Base-by-base conservation (phyloP, 1,140 invertebrate species). In the Cydia splendana region DNA sequence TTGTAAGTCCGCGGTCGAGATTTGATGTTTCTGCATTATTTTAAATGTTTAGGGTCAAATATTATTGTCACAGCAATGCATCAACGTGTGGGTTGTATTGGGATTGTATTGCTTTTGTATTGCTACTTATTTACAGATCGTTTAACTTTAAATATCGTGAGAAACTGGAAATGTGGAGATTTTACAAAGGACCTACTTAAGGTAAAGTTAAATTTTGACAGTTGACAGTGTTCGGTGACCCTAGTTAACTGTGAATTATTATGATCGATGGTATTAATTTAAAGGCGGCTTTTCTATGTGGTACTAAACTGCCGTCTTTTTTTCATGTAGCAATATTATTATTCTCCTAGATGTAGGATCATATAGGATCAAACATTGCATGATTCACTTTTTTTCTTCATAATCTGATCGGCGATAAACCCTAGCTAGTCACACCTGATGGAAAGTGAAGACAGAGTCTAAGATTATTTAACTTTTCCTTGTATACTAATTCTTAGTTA, bases 11-110 rank as follows among this genome's bases (percentile, higher is more conserved):
- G 79, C 86, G 73, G 80, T 79, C 82, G 86, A 79, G 88, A 89
- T 89, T 89, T 75, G 76, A 65, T 83, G 78, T 84, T 82, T 81
- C 76, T 75, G 80, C 82, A 84, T 85, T 87, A 87, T 87, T 88
- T 88, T 89, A 81, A 84, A 69, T 79, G 83, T 81, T 82, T 84
- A 79, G 84, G 89, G 87, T 89, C 84, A 88, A 82, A 78, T 79
- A 80, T 87, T 84, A 75, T 73, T 76, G 74, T 80, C 74, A 42
- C 78, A 76, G 79, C 79, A 81, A 80, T 71, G 80, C 83, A 87
- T 85, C 88, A 85, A 81, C 77, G 80, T 78, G 82, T 86, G 84
- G 88, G 84, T 18, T 85, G 84, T 84, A 78, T 75, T 69, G 77
- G 78, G 75, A 73, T 76, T 74, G 62, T 77, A 77, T 77, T 75